phyloP scores from a whole-genome alignment of 2,888 invertebrate species.

The Patella caerulea region DNA sequence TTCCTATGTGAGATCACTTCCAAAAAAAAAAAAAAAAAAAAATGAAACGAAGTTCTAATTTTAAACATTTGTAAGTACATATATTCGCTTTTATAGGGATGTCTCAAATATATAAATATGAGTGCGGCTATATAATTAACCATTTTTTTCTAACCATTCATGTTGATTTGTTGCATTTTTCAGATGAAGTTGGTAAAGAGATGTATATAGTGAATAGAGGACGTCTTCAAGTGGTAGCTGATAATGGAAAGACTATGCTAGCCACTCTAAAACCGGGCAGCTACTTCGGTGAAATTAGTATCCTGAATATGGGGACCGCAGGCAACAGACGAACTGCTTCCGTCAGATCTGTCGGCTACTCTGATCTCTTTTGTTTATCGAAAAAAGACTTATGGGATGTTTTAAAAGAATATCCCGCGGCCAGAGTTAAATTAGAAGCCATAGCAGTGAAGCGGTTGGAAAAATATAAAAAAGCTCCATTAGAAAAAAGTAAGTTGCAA shows the following conservation, averaged over 20 bases:
- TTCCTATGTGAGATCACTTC: no score
- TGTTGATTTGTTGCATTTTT: slow-evolving; percentile 37
- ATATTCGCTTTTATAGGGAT: no score
- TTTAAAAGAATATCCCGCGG: slow-evolving; percentile 80
- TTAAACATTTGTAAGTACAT: no score
- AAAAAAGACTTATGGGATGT: slow-evolving; percentile 99
- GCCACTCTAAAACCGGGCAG: slow-evolving; percentile 98
- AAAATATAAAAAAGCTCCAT: slow-evolving; percentile 87
- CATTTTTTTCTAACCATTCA: no score
- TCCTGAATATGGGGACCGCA: slow-evolving; percentile 92
- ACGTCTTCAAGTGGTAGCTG: slow-evolving; percentile 75
- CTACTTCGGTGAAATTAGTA: slow-evolving; percentile 99
- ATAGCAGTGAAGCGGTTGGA: slow-evolving; percentile 97
- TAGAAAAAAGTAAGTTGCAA: slow-evolving; percentile 59
- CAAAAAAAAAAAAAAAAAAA: no score
- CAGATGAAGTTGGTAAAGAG: slow-evolving; percentile 99
- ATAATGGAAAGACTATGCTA: slow-evolving; percentile 94
- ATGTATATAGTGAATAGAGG: slow-evolving; percentile 99
- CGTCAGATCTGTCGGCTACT: slow-evolving; percentile 97
- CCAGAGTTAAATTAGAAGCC: slow-evolving; percentile 85
- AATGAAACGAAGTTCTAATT: no score
- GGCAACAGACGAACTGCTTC: slow-evolving; percentile 98
- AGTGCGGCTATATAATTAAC: no score
- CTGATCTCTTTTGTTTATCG: slow-evolving; percentile 97
- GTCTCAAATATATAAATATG: no score